Base-by-base conservation (phyloP, 2,113 vertebrate species). In the Tupaia chinensis region DNA sequence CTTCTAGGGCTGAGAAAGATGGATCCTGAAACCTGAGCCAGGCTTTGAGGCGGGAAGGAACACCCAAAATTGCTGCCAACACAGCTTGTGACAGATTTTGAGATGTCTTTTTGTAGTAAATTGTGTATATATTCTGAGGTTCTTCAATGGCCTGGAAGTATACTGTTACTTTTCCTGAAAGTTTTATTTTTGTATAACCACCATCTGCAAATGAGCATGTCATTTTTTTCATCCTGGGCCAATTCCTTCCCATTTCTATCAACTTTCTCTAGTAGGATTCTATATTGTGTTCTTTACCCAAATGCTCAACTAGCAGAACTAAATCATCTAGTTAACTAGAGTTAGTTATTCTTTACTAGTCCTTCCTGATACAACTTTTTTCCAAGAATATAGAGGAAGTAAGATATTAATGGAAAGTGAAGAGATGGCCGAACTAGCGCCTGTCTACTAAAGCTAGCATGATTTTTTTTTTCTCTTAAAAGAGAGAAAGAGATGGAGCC, bases 121-220 rank as follows among this genome's bases (percentile, higher is more conserved):
- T 94, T 77, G 78, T 20, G 22, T 90, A 20, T 74, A 29, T 65
- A 74, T 81, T 60, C 19, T 77, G 63, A 89, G 32, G 9, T 76
- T 93, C 53, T 81, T 94, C 22, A 82, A 9, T 68, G 73, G 68
- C 63, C 70, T 76, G 54, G 91, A 77, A 83, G 29, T 17, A 58
- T 82, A 29, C 22, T 93, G 44, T 25, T 85, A 44, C 63, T 93
- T 91, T 92, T 87, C 79, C 89, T 29, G 66, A 85, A 88, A 78
- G 23, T 85, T 88, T 93, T 82, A 73, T 82, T 95, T 96, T 89
- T 83, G 76, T n/a, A 65, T 70, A 89, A 86, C 22, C 44, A 85
- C 8, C 25, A 70, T 82, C 34, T 58, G 72, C 34, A 85, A 89
- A 81, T 54, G 58, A 91, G 66, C 54, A 68, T 66, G 12, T 16